Evolutionary conservation across 1,140 invertebrate species (phyloP), one percentile per base, ranked within the genome.

Genomic region (Sitobion miscanthi): DNA sequence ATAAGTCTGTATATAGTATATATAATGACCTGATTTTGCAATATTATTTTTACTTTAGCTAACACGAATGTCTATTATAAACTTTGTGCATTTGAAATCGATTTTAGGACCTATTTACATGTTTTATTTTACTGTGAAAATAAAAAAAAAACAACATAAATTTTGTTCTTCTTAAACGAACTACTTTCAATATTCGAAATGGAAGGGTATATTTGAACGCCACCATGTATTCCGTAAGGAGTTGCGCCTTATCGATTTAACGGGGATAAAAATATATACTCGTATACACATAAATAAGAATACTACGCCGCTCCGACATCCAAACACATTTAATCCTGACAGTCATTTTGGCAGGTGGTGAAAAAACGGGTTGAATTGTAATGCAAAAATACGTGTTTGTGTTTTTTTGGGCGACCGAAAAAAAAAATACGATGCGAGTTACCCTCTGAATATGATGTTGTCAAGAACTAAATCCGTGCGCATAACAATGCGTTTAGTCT

Each of bases 31-130:
- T 38, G 42, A 45, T 85, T 85, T 85, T 2, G 3, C 83, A 30
- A n/a, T n/a, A 49, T 87, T 87, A 49, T 87, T 49, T 47, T 87
- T 88, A 35, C 49, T 88, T 11, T 89, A 35, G 87, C 87, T 38
- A 89, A 89, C 47, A 89, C n/a, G 49, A 87, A 87, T 87, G 47
- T 87, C n/a, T 88, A 52, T n/a, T 88, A 88, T 88, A 88, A 88
- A 88, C 47, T 42, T 49, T 88, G 86, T 49, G 86, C 30, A n/a
- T 89, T 89, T 57, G 38, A 89, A 89, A 57, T 89, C n/a, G n/a
- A 89, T 57, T 42, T 42, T 23, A 25, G 9, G 1, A 57, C 88
- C 52, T 35, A 89, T 89, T 89, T 89, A 89, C n/a, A 88, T 38
- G 88, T 89, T 89, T 57, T 54, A 89, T 57, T 42, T 88, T 57